Evolutionary conservation across 2,113 vertebrate species (phyloP), one percentile per base, ranked within the genome.

Genomic region (Ailuropoda melanoleuca): DNA sequence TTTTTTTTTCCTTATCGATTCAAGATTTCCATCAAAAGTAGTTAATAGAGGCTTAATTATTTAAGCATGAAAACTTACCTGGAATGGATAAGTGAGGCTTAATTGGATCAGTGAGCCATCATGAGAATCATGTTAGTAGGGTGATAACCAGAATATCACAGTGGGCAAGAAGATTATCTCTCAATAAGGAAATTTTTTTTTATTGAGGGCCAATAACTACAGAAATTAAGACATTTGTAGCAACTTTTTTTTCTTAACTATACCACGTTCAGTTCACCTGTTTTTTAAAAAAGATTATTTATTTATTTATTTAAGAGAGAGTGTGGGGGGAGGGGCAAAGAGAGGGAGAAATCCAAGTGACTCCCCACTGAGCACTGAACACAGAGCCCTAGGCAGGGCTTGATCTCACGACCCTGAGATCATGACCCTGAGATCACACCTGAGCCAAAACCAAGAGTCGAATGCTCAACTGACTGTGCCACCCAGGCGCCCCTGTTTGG

Each of bases 1-100:
- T 37, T 92, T 74, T 46, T 19, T 97, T 26, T 34, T 88, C 66
- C 62, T 93, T 90, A 66, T 80, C 43, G 80, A 74, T 50, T 60
- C 19, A 86, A 74, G 14, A 92, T 93, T 89, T 86, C 64, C 39
- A 85, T 50, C 37, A 88, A 46, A 88, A 34, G 24, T 83, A 77
- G 26, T 37, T 68, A 80, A 78, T 23, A 60, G 82, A 80, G 46
- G 12, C 68, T 89, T 95, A 90, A 90, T 88, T 72, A 64, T 83
- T 93, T 74, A 93, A 88, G 60, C 31, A 80, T 31, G 56, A 80
- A 80, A 68, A 60, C n/a, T 84, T 92, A 68, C 56, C n/a, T 89
- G 39, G 56, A 39, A 43, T 81, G 58, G 77, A 81, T 68, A 86
- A 88, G 29, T 62, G 74, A 96, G 15, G 17, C 43, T 94, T 89